phyloP scores from a whole-genome alignment of 1,140 invertebrate genomes.

The Drosophila littoralis region DNA sequence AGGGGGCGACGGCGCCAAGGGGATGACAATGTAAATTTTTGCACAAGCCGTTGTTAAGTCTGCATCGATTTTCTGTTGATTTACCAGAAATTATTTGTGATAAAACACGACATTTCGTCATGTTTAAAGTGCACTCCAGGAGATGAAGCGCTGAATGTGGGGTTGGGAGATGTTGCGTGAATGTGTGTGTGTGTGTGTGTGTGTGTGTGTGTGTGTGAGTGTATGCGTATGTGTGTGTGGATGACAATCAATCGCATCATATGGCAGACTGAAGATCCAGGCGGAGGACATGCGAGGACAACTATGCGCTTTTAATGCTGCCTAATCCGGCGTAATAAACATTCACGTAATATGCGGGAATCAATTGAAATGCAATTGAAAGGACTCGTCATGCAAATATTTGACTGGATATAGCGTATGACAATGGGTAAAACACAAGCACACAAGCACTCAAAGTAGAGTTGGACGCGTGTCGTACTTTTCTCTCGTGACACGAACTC shows the following conservation, averaged over 20 bases:
- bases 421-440: constrained; percentile 51
- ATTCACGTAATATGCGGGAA: constrained; percentile 71
- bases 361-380: constrained; percentile 82
- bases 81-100: constrained; percentile 74
- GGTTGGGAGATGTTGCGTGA: neutral
- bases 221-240: constrained; percentile 18
- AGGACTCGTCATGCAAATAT: constrained; percentile 74
- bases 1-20: neutral
- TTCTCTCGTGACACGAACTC: neutral
- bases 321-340: constrained; percentile 82
- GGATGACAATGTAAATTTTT: constrained; percentile 40
- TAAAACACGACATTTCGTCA: constrained; percentile 74
- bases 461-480: neutral
- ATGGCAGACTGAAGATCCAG: constrained; percentile 49
- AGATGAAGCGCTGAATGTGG: constrained; percentile 38
- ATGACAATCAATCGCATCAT: constrained; percentile 73
- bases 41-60: constrained; percentile 48
- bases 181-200: neutral
- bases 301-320: constrained; percentile 73
- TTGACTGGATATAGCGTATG: constrained; percentile 61
- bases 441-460: neutral
- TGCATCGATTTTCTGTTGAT: constrained; percentile 74
- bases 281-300: constrained; percentile 29
- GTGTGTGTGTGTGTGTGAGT: neutral
- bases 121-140: constrained; percentile 72